Evolutionary conservation across 2,797 vertebrate genomes (phyloP), one percentile per base, ranked within the genome.

Genomic region (Hozukius guyotensis): DNA sequence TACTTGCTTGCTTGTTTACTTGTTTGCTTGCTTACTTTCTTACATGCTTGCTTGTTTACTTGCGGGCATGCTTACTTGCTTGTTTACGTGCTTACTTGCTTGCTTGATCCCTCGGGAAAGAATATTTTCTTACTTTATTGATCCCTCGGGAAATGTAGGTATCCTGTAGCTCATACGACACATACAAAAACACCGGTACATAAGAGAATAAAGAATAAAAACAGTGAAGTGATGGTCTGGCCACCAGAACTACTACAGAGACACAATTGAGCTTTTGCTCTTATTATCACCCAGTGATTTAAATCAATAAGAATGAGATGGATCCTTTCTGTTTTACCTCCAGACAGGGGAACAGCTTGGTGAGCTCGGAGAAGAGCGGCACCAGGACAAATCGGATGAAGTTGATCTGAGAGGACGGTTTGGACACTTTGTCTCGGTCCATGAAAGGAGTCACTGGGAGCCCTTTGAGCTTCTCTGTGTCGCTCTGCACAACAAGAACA

Each of bases 341-440:
- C 81, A 93, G 89, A 13, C 88, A 88, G 42, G 91, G 90, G 80
- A 93, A 93, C 5, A 92, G 84, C 62, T 90, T 90, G 72, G 82
- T 89, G 76, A 93, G 84, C 72, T 92, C 93, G 0, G 16, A 81
- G 88, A 93, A 92, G 18, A 93, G 91, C 29, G 96, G 96, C 62
- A 96, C 89, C 16, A 96, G 93, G 8, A 96, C 94, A 1, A 95
- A 96, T 2, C 93, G 89, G 87, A 96, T 96, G 90, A 96, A 98
- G 10, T 94, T 97, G 0, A 97, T 98, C 78, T 99, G 97, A 6
- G 97, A 97, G 0, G 97, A 97, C 0, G 98, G 96, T 57, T 97
- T 99, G 85, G 97, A 98, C 66, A 99, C 97, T 93, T 97, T 98
- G 80, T 99, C 97, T 0, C 97, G 93, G 87, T 99, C 97, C 97